A percentile compares a stretch with the other conserved stretches of the same genome.
Conservation (phyloP, 2,888 invertebrate genomes). For the Caenorhabditis sp. region DNA sequence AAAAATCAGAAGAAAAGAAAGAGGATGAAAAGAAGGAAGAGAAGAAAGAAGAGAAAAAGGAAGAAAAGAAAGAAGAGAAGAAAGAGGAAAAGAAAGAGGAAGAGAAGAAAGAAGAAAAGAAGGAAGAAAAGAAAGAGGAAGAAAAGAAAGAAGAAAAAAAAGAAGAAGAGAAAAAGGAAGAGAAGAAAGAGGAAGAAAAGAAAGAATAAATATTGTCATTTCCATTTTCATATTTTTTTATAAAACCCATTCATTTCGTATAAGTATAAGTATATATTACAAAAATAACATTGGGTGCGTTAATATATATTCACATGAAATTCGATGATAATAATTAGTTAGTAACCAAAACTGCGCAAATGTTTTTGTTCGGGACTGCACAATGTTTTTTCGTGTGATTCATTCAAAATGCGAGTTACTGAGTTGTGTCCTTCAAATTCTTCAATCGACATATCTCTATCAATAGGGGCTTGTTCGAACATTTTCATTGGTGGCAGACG, state of each 20-base stretch:
- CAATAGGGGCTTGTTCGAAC: conserved; percentile 6
- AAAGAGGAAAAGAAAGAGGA: conserved; percentile 16
- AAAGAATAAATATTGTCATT: neutral
- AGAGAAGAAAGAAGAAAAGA: conserved; percentile 3
- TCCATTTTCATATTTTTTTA: neutral
- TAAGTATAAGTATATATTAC: neutral
- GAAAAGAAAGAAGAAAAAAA: conserved; percentile 8
- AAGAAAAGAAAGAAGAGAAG: conserved; percentile 33
- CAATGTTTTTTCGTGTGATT: conserved; percentile 28
- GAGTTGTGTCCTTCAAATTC: conserved; percentile 35
- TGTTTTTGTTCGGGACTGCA: conserved; percentile 35
- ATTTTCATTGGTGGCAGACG: conserved; percentile 33
- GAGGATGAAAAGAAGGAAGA: neutral
- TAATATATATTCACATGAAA: neutral
- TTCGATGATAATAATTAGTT: neutral
- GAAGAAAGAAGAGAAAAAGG: conserved; percentile 4
- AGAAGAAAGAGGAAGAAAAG: conserved; percentile 15
- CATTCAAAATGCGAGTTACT: conserved; percentile 28
- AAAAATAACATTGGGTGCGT: neutral
- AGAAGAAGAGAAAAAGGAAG: conserved; percentile 14
- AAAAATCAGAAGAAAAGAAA: conserved; percentile 11
- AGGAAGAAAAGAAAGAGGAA: conserved; percentile 1
- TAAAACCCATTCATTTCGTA: neutral
- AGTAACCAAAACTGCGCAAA: conserved; percentile 7
- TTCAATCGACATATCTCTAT: conserved; percentile 2